These are phyloP conservation scores for Diadegma fenestrale DNA, from an alignment of 2,888 invertebrate genomes.

Conservation along the genomic window DNA sequence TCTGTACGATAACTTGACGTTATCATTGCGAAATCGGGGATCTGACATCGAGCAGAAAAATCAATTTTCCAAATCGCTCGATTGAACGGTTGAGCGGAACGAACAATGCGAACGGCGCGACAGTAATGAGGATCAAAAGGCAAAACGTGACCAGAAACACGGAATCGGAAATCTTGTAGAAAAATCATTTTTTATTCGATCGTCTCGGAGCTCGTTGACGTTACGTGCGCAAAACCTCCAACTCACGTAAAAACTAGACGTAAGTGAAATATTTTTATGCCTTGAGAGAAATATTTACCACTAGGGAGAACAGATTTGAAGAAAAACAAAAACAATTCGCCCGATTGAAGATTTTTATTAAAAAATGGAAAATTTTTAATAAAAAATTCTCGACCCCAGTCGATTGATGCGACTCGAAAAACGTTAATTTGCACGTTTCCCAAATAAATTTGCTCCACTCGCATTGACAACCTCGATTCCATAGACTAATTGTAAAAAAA, in stretches of 20 bases:
- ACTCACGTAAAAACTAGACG: constrained; percentile 17
- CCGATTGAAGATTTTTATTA: neutral
- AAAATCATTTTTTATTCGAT: neutral
- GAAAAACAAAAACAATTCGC: neutral
- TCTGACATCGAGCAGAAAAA: constrained; percentile 17
- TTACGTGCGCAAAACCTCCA: constrained; percentile 8
- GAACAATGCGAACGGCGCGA: neutral
- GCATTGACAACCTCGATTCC: neutral
- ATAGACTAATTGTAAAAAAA: neutral
- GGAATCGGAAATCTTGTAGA: neutral
- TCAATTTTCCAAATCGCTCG: neutral
- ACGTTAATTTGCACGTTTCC: neutral
- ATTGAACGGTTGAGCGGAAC: constrained; percentile 8
- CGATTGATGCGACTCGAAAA: neutral
- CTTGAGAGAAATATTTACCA: neutral
- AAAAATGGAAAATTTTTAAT: neutral
- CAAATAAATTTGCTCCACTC: neutral
- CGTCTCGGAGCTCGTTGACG: neutral
- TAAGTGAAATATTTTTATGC: constrained; percentile 2
- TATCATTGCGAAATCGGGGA: constrained; percentile 26
- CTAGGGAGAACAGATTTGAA: neutral
- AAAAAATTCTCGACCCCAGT: neutral
- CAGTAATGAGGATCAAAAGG: constrained; percentile 2
- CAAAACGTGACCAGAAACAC: neutral
- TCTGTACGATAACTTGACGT: constrained; percentile 2